Evolutionary conservation across 2,888 invertebrate genomes (phyloP).

Genomic region (Lissocephala sabroskyi): DNA sequence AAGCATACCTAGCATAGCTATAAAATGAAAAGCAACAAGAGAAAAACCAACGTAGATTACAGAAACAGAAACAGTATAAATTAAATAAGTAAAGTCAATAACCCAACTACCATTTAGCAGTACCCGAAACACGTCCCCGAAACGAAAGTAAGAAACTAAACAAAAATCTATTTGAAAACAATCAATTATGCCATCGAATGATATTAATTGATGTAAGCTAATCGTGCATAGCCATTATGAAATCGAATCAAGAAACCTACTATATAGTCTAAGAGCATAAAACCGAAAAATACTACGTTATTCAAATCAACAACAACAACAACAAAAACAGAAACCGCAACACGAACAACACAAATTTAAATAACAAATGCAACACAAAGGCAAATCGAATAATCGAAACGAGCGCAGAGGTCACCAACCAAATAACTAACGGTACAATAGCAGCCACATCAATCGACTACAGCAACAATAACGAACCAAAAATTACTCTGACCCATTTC

Average conservation of each 20-base stretch:
- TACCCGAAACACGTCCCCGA: slow-evolving; percentile 11
- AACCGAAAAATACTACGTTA: background rate
- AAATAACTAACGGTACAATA: too few relatives aligned
- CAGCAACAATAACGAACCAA: too few relatives aligned
- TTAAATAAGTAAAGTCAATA: slow-evolving; percentile 22
- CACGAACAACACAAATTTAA: too few relatives aligned
- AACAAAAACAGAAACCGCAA: too few relatives aligned
- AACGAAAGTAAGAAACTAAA: slow-evolving; percentile 19
- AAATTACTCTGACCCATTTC: slow-evolving; percentile 1
- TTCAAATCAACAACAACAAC: background rate
- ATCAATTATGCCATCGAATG: slow-evolving; percentile 63
- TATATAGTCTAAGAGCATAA: slow-evolving; percentile 6
- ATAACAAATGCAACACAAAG: too few relatives aligned
- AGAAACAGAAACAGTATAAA: slow-evolving; percentile 21
- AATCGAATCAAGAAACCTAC: slow-evolving; percentile 28
- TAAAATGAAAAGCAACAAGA: slow-evolving; percentile 8
- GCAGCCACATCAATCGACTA: too few relatives aligned
- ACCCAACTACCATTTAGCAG: slow-evolving; percentile 22
- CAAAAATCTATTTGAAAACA: slow-evolving; percentile 40
- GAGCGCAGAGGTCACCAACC: too few relatives aligned
- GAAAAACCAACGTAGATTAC: slow-evolving; percentile 7
- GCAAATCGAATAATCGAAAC: too few relatives aligned
- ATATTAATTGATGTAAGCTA: slow-evolving; percentile 58
- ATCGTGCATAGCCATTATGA: slow-evolving; percentile 35
- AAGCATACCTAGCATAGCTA: slow-evolving; percentile 18